These are phyloP conservation scores for Drosophila ustulata DNA, from an alignment of 2,888 invertebrate genomes.

Conservation along the genomic window DNA sequence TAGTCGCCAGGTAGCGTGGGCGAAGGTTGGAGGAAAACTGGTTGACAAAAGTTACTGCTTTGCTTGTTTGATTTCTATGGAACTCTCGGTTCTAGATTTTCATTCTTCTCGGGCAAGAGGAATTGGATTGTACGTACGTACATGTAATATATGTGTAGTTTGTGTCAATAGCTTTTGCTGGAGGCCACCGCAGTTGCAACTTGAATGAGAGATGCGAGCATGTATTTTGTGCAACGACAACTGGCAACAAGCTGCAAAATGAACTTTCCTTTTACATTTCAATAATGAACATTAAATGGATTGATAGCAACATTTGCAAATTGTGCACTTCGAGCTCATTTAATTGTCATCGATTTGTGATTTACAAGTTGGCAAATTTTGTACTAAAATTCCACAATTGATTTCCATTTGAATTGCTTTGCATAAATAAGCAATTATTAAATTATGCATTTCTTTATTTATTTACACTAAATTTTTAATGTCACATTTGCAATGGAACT, in stretches of 20 bases:
- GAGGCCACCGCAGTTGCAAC: constrained; percentile 38
- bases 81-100: constrained; percentile 4
- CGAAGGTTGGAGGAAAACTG: not conserved
- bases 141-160: not conserved
- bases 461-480: constrained; percentile 1
- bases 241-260: constrained; percentile 51
- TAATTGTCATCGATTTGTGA: constrained; percentile 3
- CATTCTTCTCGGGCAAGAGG: not conserved
- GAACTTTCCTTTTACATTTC: constrained; percentile 63
- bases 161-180: constrained; percentile 50
- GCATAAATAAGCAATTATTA: not conserved
- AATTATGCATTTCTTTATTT: not conserved
- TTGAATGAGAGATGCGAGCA: constrained; percentile 18
- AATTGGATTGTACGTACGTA: constrained; percentile 4
- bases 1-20: constrained; percentile 57
- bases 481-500: not conserved
- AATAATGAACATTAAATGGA: constrained; percentile 38
- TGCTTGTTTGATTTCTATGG: constrained; percentile 60
- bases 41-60: too few relatives aligned
- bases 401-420: not conserved
- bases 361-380: constrained; percentile 1
- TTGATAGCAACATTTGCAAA: constrained; percentile 18
- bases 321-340: constrained; percentile 7
- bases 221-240: constrained; percentile 21
- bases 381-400: not conserved